Evolutionary conservation across 2,797 vertebrate species (phyloP).

Genomic region (Perodicticus potto): DNA sequence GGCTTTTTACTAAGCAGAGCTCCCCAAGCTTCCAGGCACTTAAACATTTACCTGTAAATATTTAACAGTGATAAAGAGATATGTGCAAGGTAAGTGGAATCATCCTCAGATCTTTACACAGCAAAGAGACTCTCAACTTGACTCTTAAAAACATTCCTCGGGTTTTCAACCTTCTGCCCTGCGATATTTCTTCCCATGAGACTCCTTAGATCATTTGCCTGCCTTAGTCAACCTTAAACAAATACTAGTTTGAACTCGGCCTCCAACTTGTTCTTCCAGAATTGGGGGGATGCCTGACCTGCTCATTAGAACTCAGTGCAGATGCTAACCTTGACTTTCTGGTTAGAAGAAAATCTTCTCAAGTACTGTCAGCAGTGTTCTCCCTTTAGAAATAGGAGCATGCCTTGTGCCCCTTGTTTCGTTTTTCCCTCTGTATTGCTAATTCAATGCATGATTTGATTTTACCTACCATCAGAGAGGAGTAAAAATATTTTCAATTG

Average conservation of each 20-base stretch:
- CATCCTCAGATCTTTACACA: slow-evolving; percentile 63
- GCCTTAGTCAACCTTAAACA: slow-evolving; percentile 62
- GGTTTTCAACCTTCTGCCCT: slow-evolving; percentile 16
- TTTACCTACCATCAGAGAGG: not conserved
- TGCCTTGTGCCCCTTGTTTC: not conserved
- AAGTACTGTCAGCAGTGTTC: not conserved
- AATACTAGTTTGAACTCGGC: slow-evolving; percentile 61
- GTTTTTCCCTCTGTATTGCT: not conserved
- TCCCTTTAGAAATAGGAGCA: not conserved
- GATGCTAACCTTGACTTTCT: slow-evolving; percentile 45
- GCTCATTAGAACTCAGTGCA: not conserved
- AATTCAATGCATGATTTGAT: not conserved
- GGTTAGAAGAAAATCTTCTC: not conserved
- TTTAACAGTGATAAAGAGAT: slow-evolving; percentile 72
- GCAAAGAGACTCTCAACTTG: slow-evolving; percentile 10
- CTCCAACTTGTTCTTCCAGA: slow-evolving; percentile 57
- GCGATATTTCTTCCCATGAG: not conserved
- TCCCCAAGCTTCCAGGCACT: not conserved
- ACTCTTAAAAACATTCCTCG: slow-evolving; percentile 63
- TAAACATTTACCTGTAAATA: slow-evolving; percentile 70
- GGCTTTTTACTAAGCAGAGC: slow-evolving; percentile 67
- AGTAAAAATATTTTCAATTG: not conserved
- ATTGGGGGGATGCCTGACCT: not conserved
- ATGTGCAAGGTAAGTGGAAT: not conserved
- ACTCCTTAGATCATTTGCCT: slow-evolving; percentile 32